Percentiles rank a stretch among this genome's conserved stretches.
These are phyloP conservation scores for Lamprotornis superbus DNA, from an alignment of 2,113 vertebrate species.

Conservation along the genomic window DNA sequence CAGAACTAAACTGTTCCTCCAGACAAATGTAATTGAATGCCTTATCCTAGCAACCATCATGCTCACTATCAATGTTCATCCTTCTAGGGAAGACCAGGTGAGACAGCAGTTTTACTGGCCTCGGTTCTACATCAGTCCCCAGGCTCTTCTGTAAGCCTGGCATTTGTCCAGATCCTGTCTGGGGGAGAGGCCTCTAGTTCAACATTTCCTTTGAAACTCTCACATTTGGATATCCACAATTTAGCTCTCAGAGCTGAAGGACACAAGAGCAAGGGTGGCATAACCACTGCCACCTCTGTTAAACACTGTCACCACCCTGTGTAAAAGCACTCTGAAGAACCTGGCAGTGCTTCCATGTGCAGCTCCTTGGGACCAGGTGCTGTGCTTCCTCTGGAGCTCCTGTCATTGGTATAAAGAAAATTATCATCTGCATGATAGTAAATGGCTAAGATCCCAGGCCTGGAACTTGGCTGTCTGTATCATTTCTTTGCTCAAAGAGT, in stretches of 20 bases:
- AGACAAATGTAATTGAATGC: not conserved
- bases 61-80: not conserved
- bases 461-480: not conserved
- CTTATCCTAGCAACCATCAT: not conserved
- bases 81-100: not conserved
- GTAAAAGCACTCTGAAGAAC: not conserved
- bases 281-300: not conserved
- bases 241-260: not conserved
- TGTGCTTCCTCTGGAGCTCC: not conserved
- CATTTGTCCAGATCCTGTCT: not conserved
- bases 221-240: not conserved
- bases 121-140: not conserved
- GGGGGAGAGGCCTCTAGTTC: accelerated
- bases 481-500: not conserved
- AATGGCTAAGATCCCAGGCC: not conserved
- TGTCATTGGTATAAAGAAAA: not conserved
- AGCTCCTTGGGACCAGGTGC: not conserved
- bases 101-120: not conserved
- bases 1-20: not conserved
- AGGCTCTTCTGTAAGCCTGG: not conserved
- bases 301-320: not conserved
- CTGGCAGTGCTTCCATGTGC: not conserved
- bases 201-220: not conserved
- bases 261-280: not conserved
- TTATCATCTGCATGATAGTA: not conserved